Conservation (phyloP, 2,797 vertebrate genomes). For the Myiothlypis chrysogaster region DNA sequence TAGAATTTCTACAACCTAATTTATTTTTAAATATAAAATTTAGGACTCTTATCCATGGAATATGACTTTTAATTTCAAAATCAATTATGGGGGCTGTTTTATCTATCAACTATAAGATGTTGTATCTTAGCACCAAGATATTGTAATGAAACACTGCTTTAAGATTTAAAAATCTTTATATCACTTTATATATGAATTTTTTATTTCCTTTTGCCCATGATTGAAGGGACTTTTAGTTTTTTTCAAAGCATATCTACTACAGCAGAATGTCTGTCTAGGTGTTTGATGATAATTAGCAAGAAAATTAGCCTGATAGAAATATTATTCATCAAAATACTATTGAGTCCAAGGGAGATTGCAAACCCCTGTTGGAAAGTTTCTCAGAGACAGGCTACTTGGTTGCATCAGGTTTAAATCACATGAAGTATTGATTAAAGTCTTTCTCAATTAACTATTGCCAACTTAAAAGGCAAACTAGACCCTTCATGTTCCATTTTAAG, state of each 20-base stretch:
- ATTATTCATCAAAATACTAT: slow-evolving; percentile 62
- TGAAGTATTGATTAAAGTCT: slow-evolving; percentile 54
- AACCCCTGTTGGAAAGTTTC: slow-evolving; percentile 51
- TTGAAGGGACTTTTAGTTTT: slow-evolving; percentile 30
- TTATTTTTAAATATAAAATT: slow-evolving; percentile 39
- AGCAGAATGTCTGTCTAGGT: slow-evolving; percentile 64
- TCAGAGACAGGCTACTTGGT: slow-evolving; percentile 56
- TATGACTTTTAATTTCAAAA: slow-evolving; percentile 56
- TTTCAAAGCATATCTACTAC: slow-evolving; percentile 64
- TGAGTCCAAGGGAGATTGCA: slow-evolving; percentile 30
- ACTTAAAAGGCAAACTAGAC: slow-evolving; percentile 36
- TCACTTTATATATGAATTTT: slow-evolving; percentile 36
- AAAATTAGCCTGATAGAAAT: slow-evolving; percentile 70
- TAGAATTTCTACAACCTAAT: slow-evolving; percentile 26
- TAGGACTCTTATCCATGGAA: slow-evolving; percentile 15
- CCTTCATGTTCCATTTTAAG: neutral
- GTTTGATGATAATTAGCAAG: slow-evolving; percentile 71
- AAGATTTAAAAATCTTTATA: slow-evolving; percentile 60
- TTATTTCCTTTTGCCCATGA: slow-evolving; percentile 43
- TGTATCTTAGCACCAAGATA: slow-evolving; percentile 63
- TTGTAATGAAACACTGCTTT: slow-evolving; percentile 55
- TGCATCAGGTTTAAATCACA: slow-evolving; percentile 51
- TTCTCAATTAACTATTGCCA: slow-evolving; percentile 7
- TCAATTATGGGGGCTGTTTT: slow-evolving; percentile 28
- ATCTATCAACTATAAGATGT: slow-evolving; percentile 30